Evolutionary conservation across 1,140 invertebrate species (phyloP).

Genomic region (Pseudomyrmex pallidus): DNA sequence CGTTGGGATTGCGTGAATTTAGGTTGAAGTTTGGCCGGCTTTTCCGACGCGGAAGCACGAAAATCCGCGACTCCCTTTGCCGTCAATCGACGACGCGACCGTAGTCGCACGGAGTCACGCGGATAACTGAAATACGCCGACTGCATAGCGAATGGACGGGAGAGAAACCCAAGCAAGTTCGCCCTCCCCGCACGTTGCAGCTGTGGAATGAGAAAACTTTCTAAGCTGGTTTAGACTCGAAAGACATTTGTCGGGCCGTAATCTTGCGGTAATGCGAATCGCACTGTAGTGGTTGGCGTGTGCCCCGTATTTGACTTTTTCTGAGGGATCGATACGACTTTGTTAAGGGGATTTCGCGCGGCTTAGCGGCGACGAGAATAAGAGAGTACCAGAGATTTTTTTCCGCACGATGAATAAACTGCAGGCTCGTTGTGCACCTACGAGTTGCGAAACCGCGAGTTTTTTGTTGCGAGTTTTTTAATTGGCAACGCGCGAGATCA

Average conservation of each 20-base stretch:
- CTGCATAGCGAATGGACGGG: conserved; percentile 67
- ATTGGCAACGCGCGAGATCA: background rate
- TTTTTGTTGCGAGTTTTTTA: background rate
- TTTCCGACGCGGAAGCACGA: conserved; percentile 52
- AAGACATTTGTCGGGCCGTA: conserved; percentile 67
- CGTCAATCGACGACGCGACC: conserved; percentile 47
- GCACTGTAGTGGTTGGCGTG: conserved; percentile 13
- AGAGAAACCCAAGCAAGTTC: conserved; percentile 42
- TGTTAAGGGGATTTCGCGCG: conserved; percentile 30
- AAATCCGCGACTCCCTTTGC: conserved; percentile 46
- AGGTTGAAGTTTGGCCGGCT: conserved; percentile 47
- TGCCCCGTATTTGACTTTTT: conserved; percentile 15
- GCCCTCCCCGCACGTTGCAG: conserved; percentile 27
- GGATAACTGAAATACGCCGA: conserved; percentile 70
- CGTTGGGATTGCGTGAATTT: conserved; percentile 54
- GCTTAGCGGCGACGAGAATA: conserved; percentile 4
- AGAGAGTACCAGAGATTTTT: background rate
- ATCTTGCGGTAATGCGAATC: conserved; percentile 68
- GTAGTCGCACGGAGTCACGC: conserved; percentile 43
- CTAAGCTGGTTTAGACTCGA: conserved; percentile 68
- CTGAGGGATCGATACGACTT: conserved; percentile 50
- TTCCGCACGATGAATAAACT: background rate
- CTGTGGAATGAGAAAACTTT: conserved; percentile 70
- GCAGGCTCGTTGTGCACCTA: background rate
- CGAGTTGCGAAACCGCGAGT: background rate